phyloP scores from a whole-genome alignment of 2,888 invertebrate genomes.

The Mythimna vitellina region DNA sequence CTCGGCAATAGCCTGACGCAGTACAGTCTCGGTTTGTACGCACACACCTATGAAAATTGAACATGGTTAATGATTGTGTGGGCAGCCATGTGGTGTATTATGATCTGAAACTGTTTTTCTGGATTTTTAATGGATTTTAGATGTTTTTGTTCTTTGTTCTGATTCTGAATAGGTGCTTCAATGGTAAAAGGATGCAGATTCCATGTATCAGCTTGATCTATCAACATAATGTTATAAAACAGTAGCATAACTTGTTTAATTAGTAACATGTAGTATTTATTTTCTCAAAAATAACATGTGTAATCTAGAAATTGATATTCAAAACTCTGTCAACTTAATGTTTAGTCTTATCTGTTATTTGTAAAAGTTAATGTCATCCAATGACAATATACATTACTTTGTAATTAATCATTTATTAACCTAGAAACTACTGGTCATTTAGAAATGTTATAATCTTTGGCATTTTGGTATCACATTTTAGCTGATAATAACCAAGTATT shows the following conservation, averaged over 20 bases:
- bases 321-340: slow-evolving; percentile 24
- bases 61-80: background rate
- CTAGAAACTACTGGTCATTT: slow-evolving; percentile 15
- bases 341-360: slow-evolving; percentile 30
- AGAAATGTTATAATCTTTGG: background rate
- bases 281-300: background rate
- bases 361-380: slow-evolving; percentile 47
- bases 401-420: slow-evolving; percentile 20
- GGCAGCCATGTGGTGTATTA: background rate
- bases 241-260: background rate
- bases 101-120: background rate
- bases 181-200: no score
- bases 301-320: slow-evolving; percentile 12
- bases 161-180: no score
- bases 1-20: slow-evolving; percentile 99
- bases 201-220: background rate
- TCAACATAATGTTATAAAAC: background rate
- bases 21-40: slow-evolving; percentile 99
- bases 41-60: slow-evolving; percentile 94
- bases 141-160: background rate
- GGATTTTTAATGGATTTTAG: background rate
- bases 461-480: background rate
- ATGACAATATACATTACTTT: slow-evolving; percentile 30
- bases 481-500: background rate
- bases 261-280: background rate